Conservation (phyloP, 2,113 vertebrate species). For the Poeciliopsis retropinna region DNA sequence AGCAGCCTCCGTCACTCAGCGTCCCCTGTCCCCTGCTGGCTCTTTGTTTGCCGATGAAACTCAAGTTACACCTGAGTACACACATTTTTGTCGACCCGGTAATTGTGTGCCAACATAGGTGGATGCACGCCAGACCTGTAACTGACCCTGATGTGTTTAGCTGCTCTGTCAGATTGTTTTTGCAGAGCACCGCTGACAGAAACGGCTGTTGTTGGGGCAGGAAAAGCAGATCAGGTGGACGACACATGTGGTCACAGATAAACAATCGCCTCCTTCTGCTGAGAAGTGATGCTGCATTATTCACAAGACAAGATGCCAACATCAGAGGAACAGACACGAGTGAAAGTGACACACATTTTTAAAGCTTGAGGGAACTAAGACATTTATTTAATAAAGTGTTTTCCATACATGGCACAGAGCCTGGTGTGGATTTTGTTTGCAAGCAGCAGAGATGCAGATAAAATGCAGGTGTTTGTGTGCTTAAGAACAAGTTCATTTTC, state of each 20-base stretch:
- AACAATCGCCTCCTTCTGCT: slow-evolving; percentile 29
- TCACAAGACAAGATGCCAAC: slow-evolving; percentile 42
- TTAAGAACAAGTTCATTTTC: not conserved
- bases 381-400: slow-evolving; percentile 29
- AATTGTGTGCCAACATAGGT: not conserved
- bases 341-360: not conserved
- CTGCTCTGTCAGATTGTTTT: slow-evolving; percentile 37
- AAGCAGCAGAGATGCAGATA: not conserved
- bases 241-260: slow-evolving; percentile 34
- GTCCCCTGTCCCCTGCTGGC: slow-evolving; percentile 22
- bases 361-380: slow-evolving; percentile 5
- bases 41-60: slow-evolving; percentile 54
- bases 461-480: not conserved
- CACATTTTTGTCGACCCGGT: slow-evolving; percentile 2
- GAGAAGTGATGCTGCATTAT: slow-evolving; percentile 56
- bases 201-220: slow-evolving; percentile 45
- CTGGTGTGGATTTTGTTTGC: too few relatives aligned
- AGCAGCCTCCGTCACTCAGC: slow-evolving; percentile 37
- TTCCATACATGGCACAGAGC: not conserved
- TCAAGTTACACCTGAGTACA: slow-evolving; percentile 42
- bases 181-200: slow-evolving; percentile 56
- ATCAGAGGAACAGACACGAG: slow-evolving; percentile 14
- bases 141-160: slow-evolving; percentile 41
- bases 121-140: slow-evolving; percentile 57
- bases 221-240: slow-evolving; percentile 29